Evolutionary conservation across 2,888 invertebrate genomes (phyloP).

Genomic region (Ophonus ardosiacus): DNA sequence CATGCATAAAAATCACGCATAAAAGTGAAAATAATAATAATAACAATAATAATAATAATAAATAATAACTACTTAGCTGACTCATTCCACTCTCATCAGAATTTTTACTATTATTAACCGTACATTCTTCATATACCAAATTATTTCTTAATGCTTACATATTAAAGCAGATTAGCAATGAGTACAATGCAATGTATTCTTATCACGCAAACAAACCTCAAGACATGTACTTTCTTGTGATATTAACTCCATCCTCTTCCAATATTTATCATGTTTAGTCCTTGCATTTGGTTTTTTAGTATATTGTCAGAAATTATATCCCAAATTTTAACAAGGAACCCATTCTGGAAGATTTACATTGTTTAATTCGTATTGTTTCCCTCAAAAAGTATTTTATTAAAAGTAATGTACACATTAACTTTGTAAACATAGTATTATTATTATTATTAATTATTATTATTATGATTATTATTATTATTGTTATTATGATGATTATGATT

Average conservation of each 20-base stretch:
- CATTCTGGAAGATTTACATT: not conserved
- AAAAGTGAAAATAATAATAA: too few relatives aligned
- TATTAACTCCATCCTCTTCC: not conserved
- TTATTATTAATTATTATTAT: too few relatives aligned
- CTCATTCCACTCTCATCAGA: not conserved
- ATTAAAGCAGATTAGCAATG: not conserved
- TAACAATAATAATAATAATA: too few relatives aligned
- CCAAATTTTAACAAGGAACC: not conserved
- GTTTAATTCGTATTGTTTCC: not conserved
- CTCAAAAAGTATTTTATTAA: not conserved
- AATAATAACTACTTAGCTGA: not conserved
- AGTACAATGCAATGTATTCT: not conserved
- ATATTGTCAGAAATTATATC: not conserved
- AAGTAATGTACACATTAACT: not conserved
- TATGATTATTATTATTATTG: too few relatives aligned
- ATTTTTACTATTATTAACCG: not conserved
- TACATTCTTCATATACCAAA: too few relatives aligned
- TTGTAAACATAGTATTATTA: not conserved
- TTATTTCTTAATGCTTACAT: too few relatives aligned
- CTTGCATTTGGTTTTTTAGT: not conserved
- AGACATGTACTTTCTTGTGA: not conserved
- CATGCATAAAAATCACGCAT: not conserved
- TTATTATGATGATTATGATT: too few relatives aligned
- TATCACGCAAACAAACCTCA: not conserved
- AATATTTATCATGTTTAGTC: not conserved